A percentile compares a stretch with the other conserved stretches of the same genome.
These are phyloP conservation scores for Dicrostonyx torquatus DNA, from an alignment of 2,797 vertebrate species.

Conservation along the genomic window DNA sequence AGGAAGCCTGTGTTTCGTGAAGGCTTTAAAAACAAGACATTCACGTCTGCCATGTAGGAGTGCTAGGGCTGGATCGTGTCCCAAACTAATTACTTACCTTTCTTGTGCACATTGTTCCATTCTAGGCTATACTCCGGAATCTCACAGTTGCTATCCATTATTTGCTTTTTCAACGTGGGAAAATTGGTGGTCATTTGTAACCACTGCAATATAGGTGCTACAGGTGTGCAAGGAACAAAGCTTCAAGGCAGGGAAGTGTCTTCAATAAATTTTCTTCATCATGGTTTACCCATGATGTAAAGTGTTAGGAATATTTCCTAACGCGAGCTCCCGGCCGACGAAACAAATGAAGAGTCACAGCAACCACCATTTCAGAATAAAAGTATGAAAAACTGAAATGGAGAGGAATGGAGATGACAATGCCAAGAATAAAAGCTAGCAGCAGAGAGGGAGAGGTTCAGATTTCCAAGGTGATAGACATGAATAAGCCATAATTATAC, in stretches of 20 bases:
- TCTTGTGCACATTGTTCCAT: neutral
- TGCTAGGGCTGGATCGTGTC: neutral
- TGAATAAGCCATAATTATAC: neutral
- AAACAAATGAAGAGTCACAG: neutral
- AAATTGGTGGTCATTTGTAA: neutral
- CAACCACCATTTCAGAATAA: neutral
- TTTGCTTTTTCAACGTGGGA: neutral
- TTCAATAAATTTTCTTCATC: neutral
- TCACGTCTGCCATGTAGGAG: neutral
- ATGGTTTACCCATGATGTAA: neutral
- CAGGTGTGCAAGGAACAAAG: neutral
- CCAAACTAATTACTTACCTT: neutral
- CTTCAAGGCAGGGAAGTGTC: neutral
- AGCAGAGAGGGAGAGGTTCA: neutral
- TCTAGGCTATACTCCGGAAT: rapidly evolving
- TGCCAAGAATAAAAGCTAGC: neutral
- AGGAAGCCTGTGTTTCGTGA: neutral
- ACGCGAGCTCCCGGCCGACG: too few species aligned
- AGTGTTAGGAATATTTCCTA: too few species aligned
- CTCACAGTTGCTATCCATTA: neutral
- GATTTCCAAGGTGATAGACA: neutral
- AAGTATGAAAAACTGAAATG: neutral
- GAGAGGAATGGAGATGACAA: neutral
- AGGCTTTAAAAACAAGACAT: neutral
- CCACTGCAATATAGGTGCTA: neutral